Percentiles rank a stretch among this genome's conserved stretches.
phyloP scores from a whole-genome alignment of 2,113 vertebrate species.

The Sturnus vulgaris region DNA sequence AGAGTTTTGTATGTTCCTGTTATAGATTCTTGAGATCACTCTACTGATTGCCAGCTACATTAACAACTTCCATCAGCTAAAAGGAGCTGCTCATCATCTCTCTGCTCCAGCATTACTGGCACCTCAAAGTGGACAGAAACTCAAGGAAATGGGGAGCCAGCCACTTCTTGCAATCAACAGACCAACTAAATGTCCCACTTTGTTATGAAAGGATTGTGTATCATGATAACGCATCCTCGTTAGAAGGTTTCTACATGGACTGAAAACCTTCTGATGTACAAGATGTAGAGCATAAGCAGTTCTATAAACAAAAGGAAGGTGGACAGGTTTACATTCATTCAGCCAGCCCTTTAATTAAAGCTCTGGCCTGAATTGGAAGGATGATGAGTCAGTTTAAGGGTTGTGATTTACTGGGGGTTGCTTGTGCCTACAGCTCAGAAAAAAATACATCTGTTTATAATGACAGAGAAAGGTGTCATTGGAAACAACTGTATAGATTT shows the following conservation, averaged over 20 bases:
- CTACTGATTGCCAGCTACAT: slow-evolving; percentile 91
- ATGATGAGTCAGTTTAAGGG: background rate
- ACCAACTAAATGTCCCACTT: slow-evolving; percentile 88
- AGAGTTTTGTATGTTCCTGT: slow-evolving; percentile 49
- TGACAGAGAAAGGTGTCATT: background rate
- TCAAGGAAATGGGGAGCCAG: slow-evolving; percentile 79
- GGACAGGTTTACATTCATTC: background rate
- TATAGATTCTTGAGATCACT: slow-evolving; percentile 92
- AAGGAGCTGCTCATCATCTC: slow-evolving; percentile 85
- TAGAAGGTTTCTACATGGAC: background rate
- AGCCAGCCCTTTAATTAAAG: background rate
- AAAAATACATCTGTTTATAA: background rate
- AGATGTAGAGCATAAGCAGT: background rate
- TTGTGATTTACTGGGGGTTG: background rate
- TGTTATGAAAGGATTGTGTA: slow-evolving; percentile 76
- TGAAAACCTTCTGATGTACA: background rate
- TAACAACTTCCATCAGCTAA: slow-evolving; percentile 90
- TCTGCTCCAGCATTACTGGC: slow-evolving; percentile 86
- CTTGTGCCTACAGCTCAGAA: background rate
- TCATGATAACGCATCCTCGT: background rate
- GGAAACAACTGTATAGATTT: background rate
- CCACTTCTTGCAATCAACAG: slow-evolving; percentile 75
- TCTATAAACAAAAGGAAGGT: background rate
- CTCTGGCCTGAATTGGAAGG: background rate
- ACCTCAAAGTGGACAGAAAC: slow-evolving; percentile 74